Conservation (phyloP, 2,888 invertebrate genomes). For the Athalia rosae region DNA sequence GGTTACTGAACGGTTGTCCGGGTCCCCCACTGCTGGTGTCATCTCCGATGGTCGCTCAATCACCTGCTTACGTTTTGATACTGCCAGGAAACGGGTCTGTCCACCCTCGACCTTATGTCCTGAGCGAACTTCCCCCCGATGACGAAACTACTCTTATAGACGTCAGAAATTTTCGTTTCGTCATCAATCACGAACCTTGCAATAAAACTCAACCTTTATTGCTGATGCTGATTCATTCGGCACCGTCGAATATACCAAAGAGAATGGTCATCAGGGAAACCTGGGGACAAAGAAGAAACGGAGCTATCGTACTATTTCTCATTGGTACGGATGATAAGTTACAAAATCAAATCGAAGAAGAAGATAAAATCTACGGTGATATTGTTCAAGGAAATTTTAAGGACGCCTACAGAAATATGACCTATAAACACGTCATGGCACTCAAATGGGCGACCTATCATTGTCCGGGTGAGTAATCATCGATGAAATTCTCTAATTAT, state of each 20-base stretch:
- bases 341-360: slow-evolving; percentile 67
- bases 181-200: slow-evolving; percentile 78
- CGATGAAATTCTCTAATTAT: too few relatives aligned
- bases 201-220: slow-evolving; percentile 71
- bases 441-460: slow-evolving; percentile 75
- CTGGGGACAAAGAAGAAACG: slow-evolving; percentile 71
- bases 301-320: slow-evolving; percentile 71
- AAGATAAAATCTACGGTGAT: slow-evolving; percentile 71
- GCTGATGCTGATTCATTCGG: slow-evolving; percentile 75
- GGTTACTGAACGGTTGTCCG: slow-evolving; percentile 62
- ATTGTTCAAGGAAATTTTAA: slow-evolving; percentile 76
- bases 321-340: slow-evolving; percentile 69
- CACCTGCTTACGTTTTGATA: slow-evolving; percentile 59
- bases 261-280: slow-evolving; percentile 73
- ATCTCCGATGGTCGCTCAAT: slow-evolving; percentile 49
- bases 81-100: slow-evolving; percentile 59
- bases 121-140: slow-evolving; percentile 63
- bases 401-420: slow-evolving; percentile 76
- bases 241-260: slow-evolving; percentile 72
- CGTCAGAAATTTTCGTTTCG: slow-evolving; percentile 79
- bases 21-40: slow-evolving; percentile 52
- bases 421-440: slow-evolving; percentile 77
- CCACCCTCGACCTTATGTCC: slow-evolving; percentile 55
- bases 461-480: slow-evolving; percentile 69
- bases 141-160: slow-evolving; percentile 69